A percentile compares a stretch with the other conserved stretches of the same genome.
Conservation (phyloP, 2,888 invertebrate species). For the Galerucella nymphaeae region DNA sequence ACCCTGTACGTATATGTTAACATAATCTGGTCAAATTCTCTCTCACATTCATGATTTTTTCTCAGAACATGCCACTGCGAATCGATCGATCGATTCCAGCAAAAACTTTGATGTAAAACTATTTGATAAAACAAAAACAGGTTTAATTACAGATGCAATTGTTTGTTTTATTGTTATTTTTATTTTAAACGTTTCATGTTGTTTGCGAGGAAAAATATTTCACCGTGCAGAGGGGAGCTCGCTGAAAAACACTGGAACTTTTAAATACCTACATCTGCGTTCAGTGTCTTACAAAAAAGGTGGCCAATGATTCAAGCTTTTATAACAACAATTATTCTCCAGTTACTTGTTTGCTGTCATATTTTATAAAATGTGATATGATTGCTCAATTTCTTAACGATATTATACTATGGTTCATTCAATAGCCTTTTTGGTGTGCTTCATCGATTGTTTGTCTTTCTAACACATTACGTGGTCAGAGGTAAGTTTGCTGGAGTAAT, state of each 20-base stretch:
- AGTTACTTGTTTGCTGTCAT: no score
- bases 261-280: constrained; percentile 37
- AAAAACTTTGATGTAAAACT: constrained; percentile 46
- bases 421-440: no score
- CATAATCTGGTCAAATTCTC: no score
- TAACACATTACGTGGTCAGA: no score
- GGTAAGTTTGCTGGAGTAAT: no score
- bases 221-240: constrained; percentile 23
- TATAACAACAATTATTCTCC: no score
- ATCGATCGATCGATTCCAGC: constrained; percentile 33
- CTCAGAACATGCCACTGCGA: constrained; percentile 14
- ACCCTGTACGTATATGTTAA: no score
- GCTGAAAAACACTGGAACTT: constrained; percentile 33
- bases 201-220: constrained; percentile 39
- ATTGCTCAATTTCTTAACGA: no score
- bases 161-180: constrained; percentile 44
- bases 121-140: constrained; percentile 47
- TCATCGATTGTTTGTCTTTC: no score
- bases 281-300: constrained; percentile 1
- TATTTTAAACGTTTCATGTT: constrained; percentile 42
- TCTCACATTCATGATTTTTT: constrained; percentile 3
- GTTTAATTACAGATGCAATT: constrained; percentile 48
- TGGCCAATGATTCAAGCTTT: no score
- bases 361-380: no score
- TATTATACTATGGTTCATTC: no score